Base-by-base conservation (phyloP, 1,140 invertebrate species). In the Eriocheir sinensis region DNA sequence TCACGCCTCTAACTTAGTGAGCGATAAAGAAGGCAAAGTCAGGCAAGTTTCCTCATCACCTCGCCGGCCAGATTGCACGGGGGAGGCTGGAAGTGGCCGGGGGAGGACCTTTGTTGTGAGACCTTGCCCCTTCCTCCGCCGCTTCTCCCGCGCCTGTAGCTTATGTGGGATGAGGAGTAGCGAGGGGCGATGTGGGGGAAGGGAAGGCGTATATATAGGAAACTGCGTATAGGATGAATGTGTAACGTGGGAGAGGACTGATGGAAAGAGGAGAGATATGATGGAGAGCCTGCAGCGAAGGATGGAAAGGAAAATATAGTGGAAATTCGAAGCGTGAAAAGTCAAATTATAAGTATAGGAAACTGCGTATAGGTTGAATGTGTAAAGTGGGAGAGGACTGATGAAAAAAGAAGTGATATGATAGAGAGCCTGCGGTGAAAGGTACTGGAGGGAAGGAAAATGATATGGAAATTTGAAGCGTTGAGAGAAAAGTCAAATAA, bases 1-100 rank as follows among this genome's bases (percentile, higher is more conserved):
- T 90, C 89, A 90, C 89, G 89, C 30, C 36, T n/a, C 40, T 90
- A 90, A 90, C 89, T 90, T 90, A 90, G 44, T 12, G 60, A 90
- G 44, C 60, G 48, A 90, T 53, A 60, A 90, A 90, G 89, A 48
- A 89, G 27, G 30, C 8, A 48, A 90, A 90, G 89, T 90, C 48
- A 60, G 38, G 30, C 40, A 90, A 90, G 44, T 90, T 90, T 90
- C 34, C 89, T 60, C 89, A 60, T 90, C 48, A 60, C n/a, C 30
- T 60, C 30, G 48, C 44, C 36, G 44, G 89, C 60, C 89, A 90
- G 89, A 60, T 34, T 90, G 89, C 30, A 2, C 48, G 44, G 8
- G 44, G 12, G 41, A 38, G 86, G 44, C 17, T 34, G 41, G 17
- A 48, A 60, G 30, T 90, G 89, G 89, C 36, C 0, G 41, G 30